Evolutionary conservation across 2,797 vertebrate species (phyloP), one percentile per base, ranked within the genome.

Genomic region (Melopsittacus undulatus): DNA sequence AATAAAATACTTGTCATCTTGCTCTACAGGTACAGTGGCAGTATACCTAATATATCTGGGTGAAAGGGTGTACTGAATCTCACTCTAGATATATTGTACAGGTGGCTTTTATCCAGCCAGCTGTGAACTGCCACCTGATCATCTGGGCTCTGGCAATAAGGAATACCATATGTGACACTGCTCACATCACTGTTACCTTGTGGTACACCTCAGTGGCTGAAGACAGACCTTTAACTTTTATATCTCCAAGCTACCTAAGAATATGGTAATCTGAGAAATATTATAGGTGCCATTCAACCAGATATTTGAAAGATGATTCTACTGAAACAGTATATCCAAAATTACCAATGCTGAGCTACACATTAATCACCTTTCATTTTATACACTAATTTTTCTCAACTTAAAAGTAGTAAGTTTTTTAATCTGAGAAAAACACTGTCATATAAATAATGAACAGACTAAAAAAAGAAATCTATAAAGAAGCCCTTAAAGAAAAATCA

Each of bases 401-500:
- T 67, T 49, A 38, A 11, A 89, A 85, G 26, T 54, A 70, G 74
- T 70, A 46, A 48, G 3, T 83, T 36, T 46, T 40, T 5, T 18
- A 85, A 73, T 68, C 11, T 4, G 1, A 91, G 69, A 80, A 77
- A 64, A 38, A 36, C 36, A 36, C 42, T 77, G 72, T n/a, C 9
- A 2, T 34, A 68, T 62, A 75, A 93, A 85, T 56, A 89, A 78
- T 32, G n/a, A 70, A 69, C 42, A 66, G 30, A 24, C n/a, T 12
- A 73, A 89, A 59, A 92, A 92, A 93, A 77, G 22, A 70, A 87
- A 91, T 74, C 78, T 56, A 68, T 77, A 83, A 78, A 77, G 70
- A 87, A 80, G 38, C 27, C 49, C 76, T 87, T 91, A 49, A 87
- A 89, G 49, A 95, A 93, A 86, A 92, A 87, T 59, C 61, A 78